phyloP scores from a whole-genome alignment of 2,888 invertebrate species.

The Exephanes ischioxanthus region DNA sequence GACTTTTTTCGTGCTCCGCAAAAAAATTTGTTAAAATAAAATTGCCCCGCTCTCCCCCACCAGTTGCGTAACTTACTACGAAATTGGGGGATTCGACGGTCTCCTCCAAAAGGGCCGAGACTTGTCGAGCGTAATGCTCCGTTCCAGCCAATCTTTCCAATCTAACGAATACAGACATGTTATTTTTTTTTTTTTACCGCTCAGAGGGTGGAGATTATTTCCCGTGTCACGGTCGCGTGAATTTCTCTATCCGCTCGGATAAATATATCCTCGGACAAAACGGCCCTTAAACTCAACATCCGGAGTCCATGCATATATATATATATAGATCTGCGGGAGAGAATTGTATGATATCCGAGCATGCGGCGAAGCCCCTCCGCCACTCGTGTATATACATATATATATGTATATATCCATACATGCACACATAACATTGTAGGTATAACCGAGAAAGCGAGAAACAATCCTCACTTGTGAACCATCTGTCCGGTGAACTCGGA shows the following conservation, averaged over 20 bases:
- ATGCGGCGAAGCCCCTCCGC: conserved; percentile 29
- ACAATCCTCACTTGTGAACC: conserved; percentile 75
- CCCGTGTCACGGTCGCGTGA: conserved; percentile 23
- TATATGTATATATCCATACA: not conserved
- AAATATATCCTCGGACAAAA: conserved; percentile 56
- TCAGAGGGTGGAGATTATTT: conserved; percentile 31
- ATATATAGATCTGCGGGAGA: conserved; percentile 13
- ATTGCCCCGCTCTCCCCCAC: too few species aligned
- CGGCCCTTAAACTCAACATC: conserved; percentile 62
- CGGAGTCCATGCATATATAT: conserved; percentile 31
- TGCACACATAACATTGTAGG: too few species aligned
- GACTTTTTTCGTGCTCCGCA: too few species aligned
- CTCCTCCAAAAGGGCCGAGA: conserved; percentile 75
- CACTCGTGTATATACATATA: conserved; percentile 9
- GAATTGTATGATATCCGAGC: conserved; percentile 58
- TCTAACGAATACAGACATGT: conserved; percentile 62
- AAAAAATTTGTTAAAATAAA: too few species aligned
- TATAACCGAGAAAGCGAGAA: conserved; percentile 43
- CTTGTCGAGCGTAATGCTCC: conserved; percentile 75
- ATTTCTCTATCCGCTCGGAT: conserved; percentile 50
- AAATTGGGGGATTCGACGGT: conserved; percentile 78
- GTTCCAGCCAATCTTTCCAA: conserved; percentile 75
- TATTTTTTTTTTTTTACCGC: not conserved
- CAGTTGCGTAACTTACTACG: conserved; percentile 43
- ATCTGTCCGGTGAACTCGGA: conserved; percentile 77